Conservation (phyloP, 2,113 vertebrate genomes). For the Marcusenius ussheri region DNA sequence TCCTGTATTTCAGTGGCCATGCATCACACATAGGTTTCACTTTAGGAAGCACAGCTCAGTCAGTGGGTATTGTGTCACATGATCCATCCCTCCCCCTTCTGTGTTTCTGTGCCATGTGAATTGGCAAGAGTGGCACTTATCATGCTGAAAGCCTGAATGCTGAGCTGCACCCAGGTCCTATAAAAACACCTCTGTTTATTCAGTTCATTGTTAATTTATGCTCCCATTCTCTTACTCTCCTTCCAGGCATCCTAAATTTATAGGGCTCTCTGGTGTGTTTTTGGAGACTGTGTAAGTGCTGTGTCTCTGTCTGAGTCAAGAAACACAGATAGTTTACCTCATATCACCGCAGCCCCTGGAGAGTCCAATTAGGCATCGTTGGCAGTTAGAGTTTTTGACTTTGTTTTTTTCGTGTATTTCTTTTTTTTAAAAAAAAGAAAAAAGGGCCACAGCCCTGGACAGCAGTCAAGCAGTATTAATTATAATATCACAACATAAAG, state of each 20-base stretch:
- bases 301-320: not conserved
- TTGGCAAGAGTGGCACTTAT: not conserved
- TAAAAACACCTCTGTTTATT: not conserved
- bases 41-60: not conserved
- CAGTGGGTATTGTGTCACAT: too few relatives aligned
- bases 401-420: not conserved
- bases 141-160: not conserved
- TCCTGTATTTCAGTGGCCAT: not conserved
- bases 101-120: not conserved
- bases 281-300: not conserved
- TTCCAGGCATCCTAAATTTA: not conserved
- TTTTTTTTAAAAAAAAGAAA: not conserved
- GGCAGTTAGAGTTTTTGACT: not conserved
- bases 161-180: not conserved
- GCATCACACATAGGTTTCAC: not conserved
- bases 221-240: conserved; percentile 5
- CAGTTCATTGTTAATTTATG: conserved; percentile 42
- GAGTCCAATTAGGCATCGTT: not conserved
- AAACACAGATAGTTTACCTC: not conserved
- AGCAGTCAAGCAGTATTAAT: not conserved
- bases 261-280: not conserved
- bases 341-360: not conserved
- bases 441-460: not conserved
- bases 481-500: not conserved
- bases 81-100: not conserved